Percentiles rank a stretch among this genome's conserved stretches.
Evolutionary conservation across 2,113 vertebrate species (phyloP).

Genomic region (Festucalex cinctus): DNA sequence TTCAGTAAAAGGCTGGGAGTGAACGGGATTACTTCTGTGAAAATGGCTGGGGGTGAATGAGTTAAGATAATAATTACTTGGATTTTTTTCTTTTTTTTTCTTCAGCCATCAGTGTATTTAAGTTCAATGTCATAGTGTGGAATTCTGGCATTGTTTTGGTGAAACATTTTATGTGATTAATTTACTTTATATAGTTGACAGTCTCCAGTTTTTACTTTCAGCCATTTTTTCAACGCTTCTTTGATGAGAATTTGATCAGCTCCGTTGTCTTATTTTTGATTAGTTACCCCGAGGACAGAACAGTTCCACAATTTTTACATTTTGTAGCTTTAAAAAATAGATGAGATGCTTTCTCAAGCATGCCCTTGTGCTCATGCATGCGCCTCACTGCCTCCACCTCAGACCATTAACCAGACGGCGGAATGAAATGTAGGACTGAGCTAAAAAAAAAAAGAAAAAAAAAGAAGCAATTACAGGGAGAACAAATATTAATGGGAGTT

Average conservation of each 20-base stretch:
- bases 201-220: constrained; percentile 13
- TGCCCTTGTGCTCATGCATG: neutral
- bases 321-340: constrained; percentile 40
- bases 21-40: too few relatives aligned
- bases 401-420: constrained; percentile 53
- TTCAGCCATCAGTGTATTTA: neutral
- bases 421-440: constrained; percentile 47
- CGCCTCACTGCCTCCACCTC: constrained; percentile 38
- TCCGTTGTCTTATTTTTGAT: constrained; percentile 24
- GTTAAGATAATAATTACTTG: neutral
- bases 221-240: constrained; percentile 7
- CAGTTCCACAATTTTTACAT: constrained; percentile 21
- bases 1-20: too few relatives aligned
- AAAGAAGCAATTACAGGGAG: constrained; percentile 61
- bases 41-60: too few relatives aligned
- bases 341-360: constrained; percentile 30
- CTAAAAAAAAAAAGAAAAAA: constrained; percentile 33
- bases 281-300: constrained; percentile 13
- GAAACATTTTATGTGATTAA: neutral
- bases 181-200: neutral
- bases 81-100: too few relatives aligned
- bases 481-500: constrained; percentile 75
- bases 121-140: neutral
- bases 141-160: neutral
- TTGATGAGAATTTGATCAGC: constrained; percentile 6